Evolutionary conservation across 1,140 invertebrate genomes (phyloP), one percentile per base, ranked within the genome.

Genomic region (Semibalanus balanoides): DNA sequence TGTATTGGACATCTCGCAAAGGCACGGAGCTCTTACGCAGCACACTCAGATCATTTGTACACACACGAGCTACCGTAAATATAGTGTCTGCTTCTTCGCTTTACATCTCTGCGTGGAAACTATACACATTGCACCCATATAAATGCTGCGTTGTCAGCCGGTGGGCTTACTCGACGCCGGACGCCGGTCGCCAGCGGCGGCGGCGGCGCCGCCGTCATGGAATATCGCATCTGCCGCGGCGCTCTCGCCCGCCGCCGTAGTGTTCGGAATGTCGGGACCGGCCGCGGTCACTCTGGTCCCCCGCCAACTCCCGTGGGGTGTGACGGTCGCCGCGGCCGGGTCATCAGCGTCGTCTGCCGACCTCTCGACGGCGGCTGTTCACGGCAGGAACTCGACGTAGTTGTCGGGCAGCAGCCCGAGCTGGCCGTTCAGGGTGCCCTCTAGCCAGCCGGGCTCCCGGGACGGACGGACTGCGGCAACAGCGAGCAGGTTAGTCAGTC

Each of bases 321-420:
- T n/a, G n/a, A n/a, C n/a, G n/a, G n/a, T n/a, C n/a, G n/a, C n/a
- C n/a, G n/a, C n/a, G n/a, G n/a, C n/a, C 35, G 35, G 35, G 35
- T 40, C 35, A 40, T 40, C 35, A 40, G 35, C 17, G 35, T 17
- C 35, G 17, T 5, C 35, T 40, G 35, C 35, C 35, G 5, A 40
- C 35, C 69, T n/a, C n/a, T n/a, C n/a, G n/a, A n/a, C n/a, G n/a
- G n/a, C n/a, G 28, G 3, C 35, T 17, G 14, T 25, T 72, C 70
- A 72, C 28, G 70, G 70, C 28, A 72, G n/a, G 29, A 29, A 89
- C 86, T 98, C 95, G 27, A 98, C 95, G 86, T 99, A 98, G 85
- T 98, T 99, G 84, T 96, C 93, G 75, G 97, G 96, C 83, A 99
- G 92, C 71, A 99, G 88, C 71, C 97, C 97, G 43, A 90, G 92